These are phyloP conservation scores for Halesus radiatus DNA, from an alignment of 1,140 invertebrate genomes.

Conservation along the genomic window DNA sequence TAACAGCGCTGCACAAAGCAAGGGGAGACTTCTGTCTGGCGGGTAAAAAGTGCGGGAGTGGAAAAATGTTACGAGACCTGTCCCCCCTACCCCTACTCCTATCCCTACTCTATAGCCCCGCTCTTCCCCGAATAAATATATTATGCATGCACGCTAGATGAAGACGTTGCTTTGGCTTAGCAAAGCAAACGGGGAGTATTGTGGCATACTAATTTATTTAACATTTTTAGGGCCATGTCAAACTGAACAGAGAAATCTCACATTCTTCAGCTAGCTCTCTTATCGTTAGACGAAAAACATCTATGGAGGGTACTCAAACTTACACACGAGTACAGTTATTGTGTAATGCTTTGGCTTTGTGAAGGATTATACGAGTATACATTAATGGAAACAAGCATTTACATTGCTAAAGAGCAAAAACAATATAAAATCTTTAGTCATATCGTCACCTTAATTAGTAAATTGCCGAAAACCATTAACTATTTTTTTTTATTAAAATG, in stretches of 20 bases:
- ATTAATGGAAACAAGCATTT: too few relatives aligned
- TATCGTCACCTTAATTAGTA: too few relatives aligned
- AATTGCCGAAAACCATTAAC: too few relatives aligned
- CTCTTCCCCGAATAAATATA: slow-evolving; percentile 15
- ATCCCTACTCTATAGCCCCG: not conserved
- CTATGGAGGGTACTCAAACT: not conserved
- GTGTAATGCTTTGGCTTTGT: not conserved
- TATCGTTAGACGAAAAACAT: not conserved
- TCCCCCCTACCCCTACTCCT: too few relatives aligned
- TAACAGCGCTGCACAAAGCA: slow-evolving; percentile 18
- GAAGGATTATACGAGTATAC: too few relatives aligned
- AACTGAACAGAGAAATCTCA: too few relatives aligned
- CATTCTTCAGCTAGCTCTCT: not conserved
- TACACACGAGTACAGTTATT: too few relatives aligned
- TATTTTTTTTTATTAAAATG: too few relatives aligned
- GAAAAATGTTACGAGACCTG: slow-evolving; percentile 7
- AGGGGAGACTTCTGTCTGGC: slow-evolving; percentile 7
- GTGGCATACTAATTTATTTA: slow-evolving; percentile 16
- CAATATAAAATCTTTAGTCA: too few relatives aligned
- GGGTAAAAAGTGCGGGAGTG: not conserved
- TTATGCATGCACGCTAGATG: slow-evolving; percentile 34
- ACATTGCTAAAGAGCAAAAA: too few relatives aligned
- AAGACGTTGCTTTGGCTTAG: slow-evolving; percentile 13
- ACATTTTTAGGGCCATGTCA: too few relatives aligned
- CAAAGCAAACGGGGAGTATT: slow-evolving; percentile 15